phyloP scores from a whole-genome alignment of 1,140 invertebrate species.

The Dreissena polymorpha region DNA sequence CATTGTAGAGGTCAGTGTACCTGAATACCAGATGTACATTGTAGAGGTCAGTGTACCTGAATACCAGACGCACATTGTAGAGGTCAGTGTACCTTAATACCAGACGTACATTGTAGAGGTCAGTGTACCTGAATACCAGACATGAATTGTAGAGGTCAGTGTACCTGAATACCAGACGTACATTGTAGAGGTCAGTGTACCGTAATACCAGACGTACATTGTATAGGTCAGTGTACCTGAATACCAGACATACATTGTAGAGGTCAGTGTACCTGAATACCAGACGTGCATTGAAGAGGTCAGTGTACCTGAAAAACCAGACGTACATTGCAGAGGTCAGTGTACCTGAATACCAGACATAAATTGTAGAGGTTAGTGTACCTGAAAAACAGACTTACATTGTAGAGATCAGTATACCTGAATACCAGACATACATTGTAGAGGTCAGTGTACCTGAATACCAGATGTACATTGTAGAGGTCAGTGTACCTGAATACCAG shows the following conservation, averaged over 20 bases:
- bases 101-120: slow-evolving; percentile 65
- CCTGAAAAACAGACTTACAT: slow-evolving; percentile 54
- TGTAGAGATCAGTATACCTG: slow-evolving; percentile 71
- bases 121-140: slow-evolving; percentile 69
- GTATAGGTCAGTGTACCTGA: not conserved
- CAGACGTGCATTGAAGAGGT: too few species aligned
- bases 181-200: slow-evolving; percentile 69
- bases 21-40: slow-evolving; percentile 63
- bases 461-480: slow-evolving; percentile 65
- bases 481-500: slow-evolving; percentile 70
- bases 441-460: slow-evolving; percentile 49
- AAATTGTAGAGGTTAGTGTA: too few species aligned
- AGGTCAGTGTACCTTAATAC: slow-evolving; percentile 55
- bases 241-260: slow-evolving; percentile 66
- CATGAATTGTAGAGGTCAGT: too few species aligned
- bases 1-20: too few species aligned
- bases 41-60: slow-evolving; percentile 71
- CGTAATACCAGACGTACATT: too few species aligned
- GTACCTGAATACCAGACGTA: slow-evolving; percentile 60
- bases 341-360: slow-evolving; percentile 69
- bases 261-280: slow-evolving; percentile 70
- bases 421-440: too few species aligned
- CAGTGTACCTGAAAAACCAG: slow-evolving; percentile 42
- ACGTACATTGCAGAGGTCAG: slow-evolving; percentile 65
- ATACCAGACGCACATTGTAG: too few species aligned